phyloP scores from a whole-genome alignment of 2,113 vertebrate species.

The Phaethornis superciliosus region DNA sequence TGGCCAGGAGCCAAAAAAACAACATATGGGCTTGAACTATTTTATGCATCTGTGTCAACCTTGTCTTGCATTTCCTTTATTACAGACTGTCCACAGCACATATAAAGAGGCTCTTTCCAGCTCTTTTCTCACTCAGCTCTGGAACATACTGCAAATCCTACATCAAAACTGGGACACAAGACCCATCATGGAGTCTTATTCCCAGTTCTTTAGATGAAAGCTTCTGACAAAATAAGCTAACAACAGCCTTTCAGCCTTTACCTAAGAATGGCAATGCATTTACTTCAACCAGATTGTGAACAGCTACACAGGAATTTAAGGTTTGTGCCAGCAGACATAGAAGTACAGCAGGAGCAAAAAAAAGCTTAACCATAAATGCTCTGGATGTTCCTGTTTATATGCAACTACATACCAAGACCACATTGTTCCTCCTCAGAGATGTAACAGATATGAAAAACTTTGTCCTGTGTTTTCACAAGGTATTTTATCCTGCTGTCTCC shows the following conservation, averaged over 20 bases:
- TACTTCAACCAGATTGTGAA: not conserved
- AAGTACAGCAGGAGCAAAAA: not conserved
- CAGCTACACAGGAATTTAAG: too few relatives aligned
- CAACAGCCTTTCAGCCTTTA: not conserved
- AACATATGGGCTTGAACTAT: not conserved
- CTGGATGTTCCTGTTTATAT: not conserved
- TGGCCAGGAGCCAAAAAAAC: conserved; percentile 29
- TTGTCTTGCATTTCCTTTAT: not conserved
- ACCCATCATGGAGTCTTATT: not conserved
- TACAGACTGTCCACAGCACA: not conserved
- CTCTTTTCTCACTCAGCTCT: not conserved
- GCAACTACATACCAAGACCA: not conserved
- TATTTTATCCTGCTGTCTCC: not conserved
- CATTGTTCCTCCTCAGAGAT: not conserved
- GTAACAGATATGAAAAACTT: not conserved
- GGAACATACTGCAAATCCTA: not conserved
- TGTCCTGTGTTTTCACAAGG: not conserved
- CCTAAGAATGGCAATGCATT: not conserved
- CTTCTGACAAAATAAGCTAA: not conserved
- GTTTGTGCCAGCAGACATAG: not conserved
- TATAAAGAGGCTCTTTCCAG: not conserved
- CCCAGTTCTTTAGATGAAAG: not conserved
- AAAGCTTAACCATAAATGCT: not conserved
- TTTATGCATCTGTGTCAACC: not conserved
- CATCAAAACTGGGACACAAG: not conserved